These are phyloP conservation scores for Thyatira batis DNA, from an alignment of 2,888 invertebrate genomes.

Conservation along the genomic window DNA sequence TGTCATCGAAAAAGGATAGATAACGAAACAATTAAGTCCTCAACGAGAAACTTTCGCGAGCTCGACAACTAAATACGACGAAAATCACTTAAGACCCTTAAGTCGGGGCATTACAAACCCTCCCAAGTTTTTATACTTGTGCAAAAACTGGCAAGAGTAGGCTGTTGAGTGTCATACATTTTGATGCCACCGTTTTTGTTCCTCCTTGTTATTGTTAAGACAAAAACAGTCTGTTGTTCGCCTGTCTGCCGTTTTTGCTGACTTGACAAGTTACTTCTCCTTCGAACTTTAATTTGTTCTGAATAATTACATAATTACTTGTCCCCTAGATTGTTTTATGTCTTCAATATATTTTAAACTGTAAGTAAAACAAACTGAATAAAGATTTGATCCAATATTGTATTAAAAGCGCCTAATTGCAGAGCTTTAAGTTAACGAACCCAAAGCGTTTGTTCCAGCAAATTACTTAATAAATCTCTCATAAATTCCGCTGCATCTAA, in stretches of 20 bases:
- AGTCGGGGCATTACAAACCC: conserved; percentile 54
- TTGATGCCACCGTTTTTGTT: conserved; percentile 69
- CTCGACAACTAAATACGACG: conserved; percentile 63
- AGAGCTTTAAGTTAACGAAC: conserved; percentile 46
- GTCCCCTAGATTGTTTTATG: conserved; percentile 37
- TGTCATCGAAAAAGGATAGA: conserved; percentile 40
- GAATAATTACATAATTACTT: conserved; percentile 75
- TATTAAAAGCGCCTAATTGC: conserved; percentile 55
- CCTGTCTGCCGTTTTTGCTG: conserved; percentile 70
- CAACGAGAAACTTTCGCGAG: conserved; percentile 51
- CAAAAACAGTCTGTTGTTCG: conserved; percentile 69
- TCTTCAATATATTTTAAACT: conserved; percentile 3
- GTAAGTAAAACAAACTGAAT: background rate
- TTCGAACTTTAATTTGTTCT: conserved; percentile 62
- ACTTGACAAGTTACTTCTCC: conserved; percentile 69
- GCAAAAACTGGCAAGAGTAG: conserved; percentile 53
- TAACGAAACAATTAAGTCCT: conserved; percentile 63
- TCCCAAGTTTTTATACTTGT: conserved; percentile 53
- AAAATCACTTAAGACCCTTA: conserved; percentile 55
- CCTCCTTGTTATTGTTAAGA: conserved; percentile 57
- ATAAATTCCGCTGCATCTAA: conserved; percentile 63
- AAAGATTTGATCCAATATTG: conserved; percentile 40
- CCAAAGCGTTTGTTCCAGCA: conserved; percentile 44
- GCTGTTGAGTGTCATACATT: conserved; percentile 70
- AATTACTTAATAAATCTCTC: conserved; percentile 67